These are phyloP conservation scores for Choristoneura fumiferana DNA, from an alignment of 1,140 invertebrate genomes.

Conservation along the genomic window DNA sequence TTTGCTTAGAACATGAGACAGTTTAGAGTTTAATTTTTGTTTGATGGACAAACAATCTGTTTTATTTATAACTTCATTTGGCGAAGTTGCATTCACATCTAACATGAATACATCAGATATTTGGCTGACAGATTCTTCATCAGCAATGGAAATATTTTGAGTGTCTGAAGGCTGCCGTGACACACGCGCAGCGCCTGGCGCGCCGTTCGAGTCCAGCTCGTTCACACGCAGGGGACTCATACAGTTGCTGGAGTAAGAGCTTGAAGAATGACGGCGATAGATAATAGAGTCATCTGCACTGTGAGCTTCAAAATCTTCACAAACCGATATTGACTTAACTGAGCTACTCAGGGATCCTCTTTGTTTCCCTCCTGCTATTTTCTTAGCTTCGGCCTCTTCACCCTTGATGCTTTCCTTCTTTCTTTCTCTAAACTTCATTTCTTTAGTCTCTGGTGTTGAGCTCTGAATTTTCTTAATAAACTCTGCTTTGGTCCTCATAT, in stretches of 20 bases:
- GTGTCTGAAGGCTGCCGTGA: constrained; percentile 27
- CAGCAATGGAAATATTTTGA: constrained; percentile 21
- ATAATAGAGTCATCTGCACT: constrained; percentile 88
- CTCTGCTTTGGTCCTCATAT: constrained; percentile 73
- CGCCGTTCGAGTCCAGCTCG: constrained; percentile 51
- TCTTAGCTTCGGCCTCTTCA: constrained; percentile 70
- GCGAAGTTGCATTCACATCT: constrained; percentile 28
- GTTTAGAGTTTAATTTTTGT: constrained; percentile 67
- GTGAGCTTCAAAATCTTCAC: constrained; percentile 80
- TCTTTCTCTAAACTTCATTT: constrained; percentile 75
- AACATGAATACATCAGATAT: constrained; percentile 46
- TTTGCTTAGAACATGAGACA: constrained; percentile 65
- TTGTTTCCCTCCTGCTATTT: constrained; percentile 64
- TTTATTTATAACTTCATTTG: constrained; percentile 60
- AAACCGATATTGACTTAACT: constrained; percentile 75
- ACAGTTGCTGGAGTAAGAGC: constrained; percentile 87
- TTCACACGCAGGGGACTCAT: constrained; percentile 70
- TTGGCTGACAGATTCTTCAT: constrained; percentile 21
- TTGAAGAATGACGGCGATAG: constrained; percentile 88
- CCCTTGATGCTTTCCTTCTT: constrained; percentile 55
- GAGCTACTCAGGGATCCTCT: constrained; percentile 58
- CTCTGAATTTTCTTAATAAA: constrained; percentile 80
- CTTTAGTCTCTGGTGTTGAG: constrained; percentile 73
- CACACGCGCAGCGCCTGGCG: constrained; percentile 24
- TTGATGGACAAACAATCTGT: constrained; percentile 67